Evolutionary conservation across 2,888 invertebrate species (phyloP), one percentile per base, ranked within the genome.

Genomic region (Cecidostiba fungosa): DNA sequence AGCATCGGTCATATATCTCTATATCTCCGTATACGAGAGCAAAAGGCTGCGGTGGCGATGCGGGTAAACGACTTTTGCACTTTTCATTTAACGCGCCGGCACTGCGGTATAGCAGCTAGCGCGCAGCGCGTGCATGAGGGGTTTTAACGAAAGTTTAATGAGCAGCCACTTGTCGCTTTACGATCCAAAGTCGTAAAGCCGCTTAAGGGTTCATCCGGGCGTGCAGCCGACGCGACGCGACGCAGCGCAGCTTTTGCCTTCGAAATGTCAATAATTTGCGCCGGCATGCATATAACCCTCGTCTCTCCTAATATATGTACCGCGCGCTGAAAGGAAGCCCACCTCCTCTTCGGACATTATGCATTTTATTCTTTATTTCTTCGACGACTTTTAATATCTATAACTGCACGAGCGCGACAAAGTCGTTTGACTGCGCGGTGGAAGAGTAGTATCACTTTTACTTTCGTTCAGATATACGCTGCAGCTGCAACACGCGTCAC

Each of bases 121-220:
- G n/a, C 32, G 59, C 23, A n/a, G 54, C 54, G 59, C 59, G 59
- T 59, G 54, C 76, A 76, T n/a, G 76, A 76, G 76, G 36, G 76
- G 59, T 76, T 76, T 59, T 76, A 54, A 89, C 88, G 90, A 87
- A 88, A 89, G 87, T 89, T 91, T 91, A 91, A 91, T 90, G 90
- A 90, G 88, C 89, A 90, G 89, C 89, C 90, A 89, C 90, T 91
- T 90, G 90, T 89, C 89, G 88, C 87, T 91, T 91, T 90, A 91
- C 89, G 90, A 89, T 83, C 84, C 47, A 73, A 62, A 73, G 80
- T 85, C 87, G 87, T 89, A 88, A 88, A 88, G 78, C 70, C 89
- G 89, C 86, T 89, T 88, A 89, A 89, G 88, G 89, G 85, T 85
- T 81, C 74, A 54, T 87, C 87, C 83, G 6, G 54, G 54, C 76